Conservation (phyloP, 2,888 invertebrate genomes). For the Chymomyza procnemis region DNA sequence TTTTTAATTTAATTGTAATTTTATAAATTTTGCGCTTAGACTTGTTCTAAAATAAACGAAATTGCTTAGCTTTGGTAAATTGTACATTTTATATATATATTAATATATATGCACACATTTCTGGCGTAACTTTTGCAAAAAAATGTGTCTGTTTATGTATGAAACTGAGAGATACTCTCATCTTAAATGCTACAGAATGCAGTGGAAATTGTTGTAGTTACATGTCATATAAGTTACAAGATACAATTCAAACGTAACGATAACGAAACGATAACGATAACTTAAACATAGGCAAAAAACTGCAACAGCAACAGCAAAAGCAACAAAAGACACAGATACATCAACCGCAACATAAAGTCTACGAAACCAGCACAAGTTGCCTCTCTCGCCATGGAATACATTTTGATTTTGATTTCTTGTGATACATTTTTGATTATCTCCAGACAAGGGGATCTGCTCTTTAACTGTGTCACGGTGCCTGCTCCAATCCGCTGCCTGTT, state of each 20-base stretch:
- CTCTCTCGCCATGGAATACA: neutral
- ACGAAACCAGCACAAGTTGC: neutral
- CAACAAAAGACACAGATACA: constrained; percentile 28
- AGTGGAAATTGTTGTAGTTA: neutral
- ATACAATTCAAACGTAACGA: neutral
- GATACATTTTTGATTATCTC: neutral
- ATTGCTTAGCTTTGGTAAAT: constrained; percentile 75
- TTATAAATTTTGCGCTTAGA: constrained; percentile 21
- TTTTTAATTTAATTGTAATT: constrained; percentile 12
- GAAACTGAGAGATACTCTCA: neutral
- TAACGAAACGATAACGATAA: constrained; percentile 45
- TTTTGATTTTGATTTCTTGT: neutral
- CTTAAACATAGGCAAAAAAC: neutral
- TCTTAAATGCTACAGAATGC: neutral
- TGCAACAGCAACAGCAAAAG: constrained; percentile 27
- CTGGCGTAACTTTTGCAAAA: neutral
- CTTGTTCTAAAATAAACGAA: constrained; percentile 40
- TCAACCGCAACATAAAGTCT: constrained; percentile 31
- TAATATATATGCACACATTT: neutral
- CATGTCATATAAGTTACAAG: neutral
- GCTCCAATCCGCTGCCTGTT: constrained; percentile 14
- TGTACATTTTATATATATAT: constrained; percentile 48
- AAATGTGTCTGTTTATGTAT: neutral
- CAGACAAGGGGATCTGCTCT: constrained; percentile 11
- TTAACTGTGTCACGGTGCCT: neutral